These are phyloP conservation scores for Crax fasciolata DNA, from an alignment of 2,797 vertebrate species.

Conservation along the genomic window DNA sequence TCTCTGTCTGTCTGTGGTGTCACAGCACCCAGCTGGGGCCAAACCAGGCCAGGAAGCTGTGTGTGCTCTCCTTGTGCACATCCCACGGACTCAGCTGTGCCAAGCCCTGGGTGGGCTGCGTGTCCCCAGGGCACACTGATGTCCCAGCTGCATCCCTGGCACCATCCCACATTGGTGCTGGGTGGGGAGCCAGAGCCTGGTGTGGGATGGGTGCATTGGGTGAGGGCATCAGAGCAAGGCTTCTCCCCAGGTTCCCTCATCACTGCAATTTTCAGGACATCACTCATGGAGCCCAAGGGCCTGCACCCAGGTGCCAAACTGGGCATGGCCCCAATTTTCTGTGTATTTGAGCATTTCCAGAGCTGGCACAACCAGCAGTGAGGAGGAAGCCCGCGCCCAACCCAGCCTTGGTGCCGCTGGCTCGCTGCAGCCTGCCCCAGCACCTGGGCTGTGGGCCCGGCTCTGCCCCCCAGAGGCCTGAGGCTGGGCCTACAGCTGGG, in stretches of 20 bases:
- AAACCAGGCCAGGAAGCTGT: no score
- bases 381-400: not conserved
- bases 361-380: not conserved
- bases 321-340: not conserved
- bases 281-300: not conserved
- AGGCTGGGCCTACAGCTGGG: not conserved
- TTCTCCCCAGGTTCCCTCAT: not conserved
- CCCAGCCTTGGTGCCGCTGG: accelerated
- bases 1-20: not conserved
- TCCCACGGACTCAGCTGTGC: not conserved
- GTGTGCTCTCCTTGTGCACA: accelerated
- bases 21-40: not conserved
- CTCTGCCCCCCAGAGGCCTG: not conserved
- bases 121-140: not conserved
- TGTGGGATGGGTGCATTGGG: accelerated
- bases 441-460: accelerated
- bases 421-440: not conserved
- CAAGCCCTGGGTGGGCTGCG: accelerated
- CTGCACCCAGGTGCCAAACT: not conserved
- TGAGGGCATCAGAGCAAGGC: not conserved
- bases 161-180: not conserved
- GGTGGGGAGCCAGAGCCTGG: not conserved
- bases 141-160: not conserved
- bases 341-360: not conserved
- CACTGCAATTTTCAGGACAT: not conserved